phyloP scores from a whole-genome alignment of 2,888 invertebrate species.

The Heliconius ethilla region DNA sequence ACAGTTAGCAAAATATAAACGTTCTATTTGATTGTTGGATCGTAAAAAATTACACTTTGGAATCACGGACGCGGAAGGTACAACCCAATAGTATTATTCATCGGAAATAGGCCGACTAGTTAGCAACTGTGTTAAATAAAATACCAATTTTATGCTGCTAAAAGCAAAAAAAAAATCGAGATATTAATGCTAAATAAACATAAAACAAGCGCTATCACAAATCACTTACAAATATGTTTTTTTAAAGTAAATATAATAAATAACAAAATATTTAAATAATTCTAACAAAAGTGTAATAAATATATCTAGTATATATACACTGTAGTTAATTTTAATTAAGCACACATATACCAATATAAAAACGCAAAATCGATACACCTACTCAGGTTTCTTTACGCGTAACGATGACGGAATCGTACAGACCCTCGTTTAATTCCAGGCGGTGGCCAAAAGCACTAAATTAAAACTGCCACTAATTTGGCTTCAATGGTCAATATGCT shows the following conservation, averaged over 20 bases:
- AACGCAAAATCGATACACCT: neutral
- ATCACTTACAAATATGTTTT: too few relatives aligned
- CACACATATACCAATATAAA: neutral
- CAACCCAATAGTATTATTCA: neutral
- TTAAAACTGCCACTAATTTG: slow-evolving; percentile 15
- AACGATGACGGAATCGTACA: slow-evolving; percentile 7
- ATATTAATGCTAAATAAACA: neutral
- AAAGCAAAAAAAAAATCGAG: neutral
- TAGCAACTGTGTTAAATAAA: neutral
- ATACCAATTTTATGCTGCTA: neutral
- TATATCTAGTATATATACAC: too few relatives aligned
- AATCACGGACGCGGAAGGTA: slow-evolving; percentile 4
- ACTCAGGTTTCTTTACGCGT: slow-evolving; percentile 18
- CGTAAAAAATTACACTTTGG: slow-evolving; percentile 31
- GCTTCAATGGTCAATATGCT: slow-evolving; percentile 24
- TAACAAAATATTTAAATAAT: too few relatives aligned
- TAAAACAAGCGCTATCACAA: too few relatives aligned
- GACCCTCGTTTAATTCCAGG: slow-evolving; percentile 20
- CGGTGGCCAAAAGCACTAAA: slow-evolving; percentile 4
- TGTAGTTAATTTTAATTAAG: neutral
- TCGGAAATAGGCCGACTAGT: neutral
- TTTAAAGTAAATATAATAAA: too few relatives aligned
- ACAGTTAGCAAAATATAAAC: slow-evolving; percentile 17
- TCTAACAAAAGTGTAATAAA: too few relatives aligned
- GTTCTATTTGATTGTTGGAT: neutral